Evolutionary conservation across 2,888 invertebrate genomes (phyloP).

Genomic region (Cerastis leucographa): DNA sequence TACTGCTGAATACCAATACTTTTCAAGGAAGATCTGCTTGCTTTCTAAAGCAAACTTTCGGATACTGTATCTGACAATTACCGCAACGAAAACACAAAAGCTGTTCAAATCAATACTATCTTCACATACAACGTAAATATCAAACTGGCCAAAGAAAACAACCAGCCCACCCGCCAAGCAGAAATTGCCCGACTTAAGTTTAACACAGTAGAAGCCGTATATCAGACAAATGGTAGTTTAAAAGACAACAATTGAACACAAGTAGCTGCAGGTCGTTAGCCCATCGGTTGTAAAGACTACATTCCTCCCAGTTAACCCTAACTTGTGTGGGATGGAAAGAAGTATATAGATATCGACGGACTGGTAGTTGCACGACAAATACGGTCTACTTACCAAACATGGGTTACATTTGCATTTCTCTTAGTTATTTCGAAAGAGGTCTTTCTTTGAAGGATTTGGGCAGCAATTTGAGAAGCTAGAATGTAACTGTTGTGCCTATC

Average conservation of each 20-base stretch:
- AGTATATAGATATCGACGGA: slow-evolving; percentile 39
- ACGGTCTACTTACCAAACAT: neutral
- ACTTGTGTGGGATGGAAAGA: slow-evolving; percentile 59
- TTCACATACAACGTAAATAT: neutral
- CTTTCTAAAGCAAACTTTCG: neutral
- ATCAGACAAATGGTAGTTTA: slow-evolving; percentile 44
- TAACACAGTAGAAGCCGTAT: slow-evolving; percentile 27
- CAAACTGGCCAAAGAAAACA: slow-evolving; percentile 13
- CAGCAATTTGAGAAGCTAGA: neutral
- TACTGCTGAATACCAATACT: neutral
- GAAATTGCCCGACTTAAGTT: slow-evolving; percentile 15
- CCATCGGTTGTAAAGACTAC: slow-evolving; percentile 57
- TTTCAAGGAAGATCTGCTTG: neutral
- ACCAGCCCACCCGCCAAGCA: slow-evolving; percentile 26
- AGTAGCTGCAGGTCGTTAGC: slow-evolving; percentile 63
- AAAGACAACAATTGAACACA: slow-evolving; percentile 57
- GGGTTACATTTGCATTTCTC: neutral
- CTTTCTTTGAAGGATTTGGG: neutral
- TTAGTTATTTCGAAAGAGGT: neutral
- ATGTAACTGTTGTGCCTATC: neutral
- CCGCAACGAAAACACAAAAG: neutral
- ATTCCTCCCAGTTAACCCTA: slow-evolving; percentile 57
- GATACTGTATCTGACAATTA: neutral
- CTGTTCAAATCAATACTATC: neutral
- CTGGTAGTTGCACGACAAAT: slow-evolving; percentile 3